These are phyloP conservation scores for Gonatopus flavifemur DNA, from an alignment of 1,140 invertebrate species.

Conservation along the genomic window DNA sequence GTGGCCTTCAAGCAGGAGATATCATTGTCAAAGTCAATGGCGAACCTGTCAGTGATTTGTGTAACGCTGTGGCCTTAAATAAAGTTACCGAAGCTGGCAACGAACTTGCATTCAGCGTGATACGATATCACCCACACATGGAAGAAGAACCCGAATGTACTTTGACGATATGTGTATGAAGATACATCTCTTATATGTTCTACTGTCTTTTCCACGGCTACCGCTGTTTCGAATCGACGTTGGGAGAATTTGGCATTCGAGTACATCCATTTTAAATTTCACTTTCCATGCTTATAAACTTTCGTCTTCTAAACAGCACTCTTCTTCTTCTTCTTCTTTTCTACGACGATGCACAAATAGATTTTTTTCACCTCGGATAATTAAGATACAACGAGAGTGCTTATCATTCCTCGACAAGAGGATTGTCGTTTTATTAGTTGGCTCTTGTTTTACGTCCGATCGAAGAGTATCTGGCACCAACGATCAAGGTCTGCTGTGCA, in stretches of 20 bases:
- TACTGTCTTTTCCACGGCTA: background rate
- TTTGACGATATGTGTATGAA: too few species aligned
- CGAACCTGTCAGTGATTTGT: conserved; percentile 61
- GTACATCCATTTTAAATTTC: too few species aligned
- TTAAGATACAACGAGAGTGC: too few species aligned
- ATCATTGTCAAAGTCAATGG: conserved; percentile 72
- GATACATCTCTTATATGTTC: background rate
- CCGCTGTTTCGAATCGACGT: background rate
- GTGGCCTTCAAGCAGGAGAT: conserved; percentile 76
- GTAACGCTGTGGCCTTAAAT: conserved; percentile 73
- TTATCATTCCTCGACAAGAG: too few species aligned
- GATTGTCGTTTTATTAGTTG: conserved; percentile 2
- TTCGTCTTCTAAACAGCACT: too few species aligned
- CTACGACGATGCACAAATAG: too few species aligned
- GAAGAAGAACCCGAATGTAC: too few species aligned
- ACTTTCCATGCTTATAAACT: too few species aligned
- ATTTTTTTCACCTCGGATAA: too few species aligned
- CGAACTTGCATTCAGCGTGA: conserved; percentile 67
- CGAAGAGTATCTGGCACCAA: conserved; percentile 13
- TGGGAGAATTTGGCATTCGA: background rate
- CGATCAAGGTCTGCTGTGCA: conserved; percentile 25
- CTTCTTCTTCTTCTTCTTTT: too few species aligned
- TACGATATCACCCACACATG: conserved; percentile 36
- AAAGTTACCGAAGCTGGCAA: conserved; percentile 68
- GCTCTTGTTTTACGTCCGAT: background rate